phyloP scores from a whole-genome alignment of 2,113 vertebrate genomes.

The Stigmatopora nigra region DNA sequence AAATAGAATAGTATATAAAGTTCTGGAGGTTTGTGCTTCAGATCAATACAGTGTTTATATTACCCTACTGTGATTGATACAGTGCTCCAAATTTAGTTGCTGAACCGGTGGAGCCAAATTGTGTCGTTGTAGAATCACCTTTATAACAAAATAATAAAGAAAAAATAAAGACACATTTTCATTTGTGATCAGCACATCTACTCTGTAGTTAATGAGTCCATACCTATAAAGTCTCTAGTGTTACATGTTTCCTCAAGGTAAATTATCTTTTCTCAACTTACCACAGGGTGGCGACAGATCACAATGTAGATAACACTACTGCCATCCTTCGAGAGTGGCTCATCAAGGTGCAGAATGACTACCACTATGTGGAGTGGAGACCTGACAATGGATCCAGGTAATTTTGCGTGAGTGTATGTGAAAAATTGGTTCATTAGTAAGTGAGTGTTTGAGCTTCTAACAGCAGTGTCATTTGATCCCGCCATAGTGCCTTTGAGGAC shows the following conservation, averaged over 20 bases:
- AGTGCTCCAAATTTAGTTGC: slow-evolving; percentile 4
- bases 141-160: too few species aligned
- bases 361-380: slow-evolving; percentile 86
- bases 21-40: slow-evolving; percentile 7
- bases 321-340: slow-evolving; percentile 82
- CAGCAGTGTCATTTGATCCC: slow-evolving; percentile 21
- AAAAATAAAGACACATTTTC: slow-evolving; percentile 2
- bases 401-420: background rate
- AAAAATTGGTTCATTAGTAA: background rate
- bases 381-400: slow-evolving; percentile 77
- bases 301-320: slow-evolving; percentile 80
- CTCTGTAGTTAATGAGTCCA: background rate
- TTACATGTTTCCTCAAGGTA: background rate
- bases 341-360: slow-evolving; percentile 73
- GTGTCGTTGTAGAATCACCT: background rate
- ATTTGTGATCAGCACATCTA: background rate
- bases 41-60: slow-evolving; percentile 21
- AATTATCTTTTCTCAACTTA: background rate
- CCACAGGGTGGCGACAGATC: slow-evolving; percentile 85
- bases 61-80: slow-evolving; percentile 2
- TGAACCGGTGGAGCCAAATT: background rate
- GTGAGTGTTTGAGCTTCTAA: slow-evolving; percentile 2
- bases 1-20: slow-evolving; percentile 7
- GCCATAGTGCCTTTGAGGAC: slow-evolving; percentile 65
- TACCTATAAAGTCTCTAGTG: background rate